Evolutionary conservation across 2,797 vertebrate species (phyloP).

Genomic region (Hafferia zeledoni): DNA sequence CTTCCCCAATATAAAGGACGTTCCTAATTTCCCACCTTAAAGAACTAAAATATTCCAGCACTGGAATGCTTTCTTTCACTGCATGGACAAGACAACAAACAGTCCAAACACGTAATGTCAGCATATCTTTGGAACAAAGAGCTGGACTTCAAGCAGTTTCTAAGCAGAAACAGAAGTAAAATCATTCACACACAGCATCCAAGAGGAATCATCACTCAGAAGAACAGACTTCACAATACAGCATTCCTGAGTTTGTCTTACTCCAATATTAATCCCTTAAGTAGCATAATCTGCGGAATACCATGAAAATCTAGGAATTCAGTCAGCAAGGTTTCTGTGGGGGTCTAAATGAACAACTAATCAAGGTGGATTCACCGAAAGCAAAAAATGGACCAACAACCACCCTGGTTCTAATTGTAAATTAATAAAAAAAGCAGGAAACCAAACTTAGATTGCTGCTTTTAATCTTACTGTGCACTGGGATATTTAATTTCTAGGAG

Average conservation of each 20-base stretch:
- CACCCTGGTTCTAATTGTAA: neutral
- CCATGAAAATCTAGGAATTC: neutral
- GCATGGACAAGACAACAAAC: neutral
- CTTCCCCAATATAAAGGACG: neutral
- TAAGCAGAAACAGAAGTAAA: neutral
- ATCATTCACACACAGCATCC: neutral
- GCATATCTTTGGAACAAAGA: neutral
- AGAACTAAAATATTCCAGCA: neutral
- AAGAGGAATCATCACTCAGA: neutral
- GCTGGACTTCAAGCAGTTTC: neutral
- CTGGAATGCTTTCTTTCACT: neutral
- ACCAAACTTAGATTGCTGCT: neutral
- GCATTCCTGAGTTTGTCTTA: neutral
- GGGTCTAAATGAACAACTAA: neutral
- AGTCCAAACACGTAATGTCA: neutral
- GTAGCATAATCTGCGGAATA: neutral
- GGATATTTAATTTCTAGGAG: neutral
- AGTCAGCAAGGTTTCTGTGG: neutral
- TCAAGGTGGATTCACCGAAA: neutral
- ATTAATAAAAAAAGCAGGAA: neutral
- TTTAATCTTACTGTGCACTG: neutral
- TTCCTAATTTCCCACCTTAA: neutral
- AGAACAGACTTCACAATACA: neutral
- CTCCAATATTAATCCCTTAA: neutral
- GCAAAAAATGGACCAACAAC: neutral